Conservation (phyloP, 1,140 invertebrate species). For the Tetramorium simillimum region DNA sequence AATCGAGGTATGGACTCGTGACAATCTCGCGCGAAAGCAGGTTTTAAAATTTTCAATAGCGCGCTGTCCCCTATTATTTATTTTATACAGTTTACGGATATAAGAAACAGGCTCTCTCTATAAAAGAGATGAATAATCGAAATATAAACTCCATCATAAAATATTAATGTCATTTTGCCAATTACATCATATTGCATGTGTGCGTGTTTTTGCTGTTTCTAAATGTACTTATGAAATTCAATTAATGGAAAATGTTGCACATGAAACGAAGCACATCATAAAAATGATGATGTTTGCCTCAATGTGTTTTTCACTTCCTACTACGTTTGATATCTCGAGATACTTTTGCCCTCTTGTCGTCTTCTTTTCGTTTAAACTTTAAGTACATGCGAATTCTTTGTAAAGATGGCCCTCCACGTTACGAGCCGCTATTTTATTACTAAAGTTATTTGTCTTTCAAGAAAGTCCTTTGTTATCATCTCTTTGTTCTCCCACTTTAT, state of each 20-base stretch:
- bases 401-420: slow-evolving; percentile 22
- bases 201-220: not conserved
- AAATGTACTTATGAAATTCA: slow-evolving; percentile 10
- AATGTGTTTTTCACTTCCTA: slow-evolving; percentile 1
- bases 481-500: slow-evolving; percentile 52
- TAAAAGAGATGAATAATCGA: not conserved
- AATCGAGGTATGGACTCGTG: slow-evolving; percentile 48
- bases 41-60: slow-evolving; percentile 52
- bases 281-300: slow-evolving; percentile 29
- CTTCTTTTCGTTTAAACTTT: slow-evolving; percentile 10
- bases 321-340: slow-evolving; percentile 1
- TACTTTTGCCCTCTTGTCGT: slow-evolving; percentile 19
- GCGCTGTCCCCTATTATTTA: slow-evolving; percentile 4
- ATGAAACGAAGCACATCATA: not conserved
- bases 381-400: slow-evolving; percentile 50
- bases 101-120: not conserved
- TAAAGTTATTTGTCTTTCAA: slow-evolving; percentile 55
- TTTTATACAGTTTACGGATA: not conserved
- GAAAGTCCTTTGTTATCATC: slow-evolving; percentile 39
- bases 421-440: slow-evolving; percentile 55
- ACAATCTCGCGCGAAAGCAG: slow-evolving; percentile 41
- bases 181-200: not conserved
- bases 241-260: slow-evolving; percentile 1
- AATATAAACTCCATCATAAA: not conserved
- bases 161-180: slow-evolving; percentile 1